Evolutionary conservation across 1,140 invertebrate genomes (phyloP).

Genomic region (Caenorhabditis tropicalis): DNA sequence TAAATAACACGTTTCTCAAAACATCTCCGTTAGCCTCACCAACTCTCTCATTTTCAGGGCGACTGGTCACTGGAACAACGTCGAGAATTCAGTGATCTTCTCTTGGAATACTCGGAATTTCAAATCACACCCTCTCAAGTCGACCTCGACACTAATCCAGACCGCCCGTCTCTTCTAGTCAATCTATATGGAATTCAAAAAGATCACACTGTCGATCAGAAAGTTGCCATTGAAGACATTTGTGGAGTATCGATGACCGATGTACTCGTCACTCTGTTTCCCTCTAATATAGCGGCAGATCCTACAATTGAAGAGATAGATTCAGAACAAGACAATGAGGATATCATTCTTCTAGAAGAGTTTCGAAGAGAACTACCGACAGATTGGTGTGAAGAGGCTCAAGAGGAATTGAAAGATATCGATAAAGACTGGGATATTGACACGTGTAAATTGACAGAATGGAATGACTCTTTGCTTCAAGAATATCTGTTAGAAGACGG

Average conservation of each 20-base stretch:
- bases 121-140: neutral
- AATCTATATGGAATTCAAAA: neutral
- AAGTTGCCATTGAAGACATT: constrained; percentile 9
- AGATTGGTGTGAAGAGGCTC: neutral
- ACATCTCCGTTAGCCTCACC: too few relatives aligned
- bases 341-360: neutral
- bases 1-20: too few relatives aligned
- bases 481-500: neutral
- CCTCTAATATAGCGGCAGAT: neutral
- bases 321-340: neutral
- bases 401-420: neutral
- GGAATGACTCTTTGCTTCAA: neutral
- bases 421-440: neutral
- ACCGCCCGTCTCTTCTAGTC: constrained; percentile 20
- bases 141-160: neutral
- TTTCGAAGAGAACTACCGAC: neutral
- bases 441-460: neutral
- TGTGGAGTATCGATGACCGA: neutral
- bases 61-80: neutral
- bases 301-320: neutral
- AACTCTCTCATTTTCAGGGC: neutral
- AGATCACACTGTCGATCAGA: neutral
- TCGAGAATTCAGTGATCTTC: neutral
- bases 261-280: neutral
- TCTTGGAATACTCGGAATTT: neutral